Evolutionary conservation across 2,888 invertebrate species (phyloP).

Genomic region (Drosophila cognata): DNA sequence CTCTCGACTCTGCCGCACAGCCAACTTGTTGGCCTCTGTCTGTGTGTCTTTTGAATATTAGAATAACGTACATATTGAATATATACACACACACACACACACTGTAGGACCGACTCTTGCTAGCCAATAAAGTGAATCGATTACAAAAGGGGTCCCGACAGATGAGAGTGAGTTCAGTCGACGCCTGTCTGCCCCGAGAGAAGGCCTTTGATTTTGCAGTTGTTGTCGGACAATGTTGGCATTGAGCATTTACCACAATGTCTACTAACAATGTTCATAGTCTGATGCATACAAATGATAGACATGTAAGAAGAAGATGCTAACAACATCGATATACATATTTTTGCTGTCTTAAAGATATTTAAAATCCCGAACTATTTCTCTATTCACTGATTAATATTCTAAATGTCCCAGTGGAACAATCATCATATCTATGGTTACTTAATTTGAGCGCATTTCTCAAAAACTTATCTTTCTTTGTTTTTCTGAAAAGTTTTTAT

Average conservation of each 20-base stretch:
- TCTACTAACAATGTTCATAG: neutral
- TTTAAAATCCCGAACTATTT: neutral
- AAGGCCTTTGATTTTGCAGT: neutral
- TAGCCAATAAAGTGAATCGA: slow-evolving; percentile 3
- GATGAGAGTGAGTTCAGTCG: neutral
- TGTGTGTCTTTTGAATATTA: slow-evolving; percentile 32
- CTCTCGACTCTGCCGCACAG: slow-evolving; percentile 11
- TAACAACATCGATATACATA: neutral
- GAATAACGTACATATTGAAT: slow-evolving; percentile 1
- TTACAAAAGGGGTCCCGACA: neutral
- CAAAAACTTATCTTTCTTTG: too few relatives aligned
- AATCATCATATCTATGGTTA: neutral
- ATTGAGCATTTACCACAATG: neutral
- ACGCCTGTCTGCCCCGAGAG: neutral
- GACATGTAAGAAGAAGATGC: neutral
- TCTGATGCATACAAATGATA: neutral
- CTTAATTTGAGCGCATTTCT: neutral
- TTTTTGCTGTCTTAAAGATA: neutral
- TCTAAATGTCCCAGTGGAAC: neutral
- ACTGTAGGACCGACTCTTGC: neutral
- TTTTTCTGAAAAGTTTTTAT: too few relatives aligned
- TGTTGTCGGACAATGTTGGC: neutral
- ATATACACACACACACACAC: neutral
- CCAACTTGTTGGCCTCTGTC: slow-evolving; percentile 2
- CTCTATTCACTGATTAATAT: neutral